phyloP scores from a whole-genome alignment of 2,113 vertebrate species.

The Indicator maculatus region DNA sequence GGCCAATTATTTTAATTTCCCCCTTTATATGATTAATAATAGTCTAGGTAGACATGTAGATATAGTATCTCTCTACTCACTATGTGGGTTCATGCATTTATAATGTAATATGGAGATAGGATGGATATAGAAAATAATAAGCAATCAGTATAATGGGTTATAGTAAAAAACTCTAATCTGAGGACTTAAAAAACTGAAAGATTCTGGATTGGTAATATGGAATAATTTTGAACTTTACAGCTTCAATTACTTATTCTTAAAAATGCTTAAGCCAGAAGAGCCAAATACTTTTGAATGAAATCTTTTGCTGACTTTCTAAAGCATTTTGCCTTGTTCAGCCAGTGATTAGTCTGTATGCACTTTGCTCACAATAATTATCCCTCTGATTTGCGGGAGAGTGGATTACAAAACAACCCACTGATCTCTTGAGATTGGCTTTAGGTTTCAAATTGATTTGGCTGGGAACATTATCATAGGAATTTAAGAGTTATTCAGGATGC shows the following conservation, averaged over 20 bases:
- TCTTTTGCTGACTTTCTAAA: neutral
- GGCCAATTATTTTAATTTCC: conserved; percentile 42
- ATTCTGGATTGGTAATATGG: neutral
- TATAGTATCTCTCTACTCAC: neutral
- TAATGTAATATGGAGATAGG: neutral
- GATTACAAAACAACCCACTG: neutral
- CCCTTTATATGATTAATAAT: conserved; percentile 18
- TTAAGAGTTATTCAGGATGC: neutral
- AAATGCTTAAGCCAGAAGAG: neutral
- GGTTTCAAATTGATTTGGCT: neutral
- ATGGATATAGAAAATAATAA: neutral
- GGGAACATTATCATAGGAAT: neutral
- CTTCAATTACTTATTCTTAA: neutral
- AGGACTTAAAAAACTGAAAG: neutral
- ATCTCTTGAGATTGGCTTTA: neutral
- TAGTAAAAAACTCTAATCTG: neutral
- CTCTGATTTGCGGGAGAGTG: neutral
- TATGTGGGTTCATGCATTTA: neutral
- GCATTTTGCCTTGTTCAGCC: neutral
- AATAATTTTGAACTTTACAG: neutral
- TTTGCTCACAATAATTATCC: no score
- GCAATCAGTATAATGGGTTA: neutral
- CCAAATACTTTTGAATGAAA: neutral
- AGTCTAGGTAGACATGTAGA: neutral
- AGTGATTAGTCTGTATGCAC: neutral